Evolutionary conservation across 30 jellyfish, hydroid and myxozoan species (phyloP), one percentile per base, ranked within the genome.

Genomic region (Pelagia noctiluca): DNA sequence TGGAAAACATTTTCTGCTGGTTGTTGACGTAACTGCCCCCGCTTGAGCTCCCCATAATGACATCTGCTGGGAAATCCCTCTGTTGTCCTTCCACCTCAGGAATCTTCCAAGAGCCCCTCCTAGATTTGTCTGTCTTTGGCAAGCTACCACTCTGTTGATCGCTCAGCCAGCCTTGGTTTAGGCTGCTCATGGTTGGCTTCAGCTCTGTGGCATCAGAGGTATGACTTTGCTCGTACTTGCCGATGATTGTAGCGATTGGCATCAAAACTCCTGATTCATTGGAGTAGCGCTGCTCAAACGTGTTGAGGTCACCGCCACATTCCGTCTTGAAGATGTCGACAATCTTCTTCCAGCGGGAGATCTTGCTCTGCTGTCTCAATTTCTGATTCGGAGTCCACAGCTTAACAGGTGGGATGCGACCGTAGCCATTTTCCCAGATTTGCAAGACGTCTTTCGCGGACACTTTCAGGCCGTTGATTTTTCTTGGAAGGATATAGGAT

Each of bases 291-390:
- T 57, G 50, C 49, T 93, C 96, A 61, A 93, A 93, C 60, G 49
- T 70, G 29, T 61, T 61, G 88, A 87, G 82, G 49, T 86, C 90
- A 26, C 96, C 76, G 26, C 48, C 72, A 61, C 98, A 93, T 70
- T 93, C 97, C 33, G 66, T 71, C 24, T 87, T 82, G 85, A 87
- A 87, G 19, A 93, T 93, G 72, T 93, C 98, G 19, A 93, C 95
- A 13, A 93, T 93, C 63, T 93, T 93, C 88, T 87, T 87, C 98
- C 98, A 93, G 35, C 98, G 98, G 1, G 98, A 93, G 24, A 93
- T 93, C 70, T 93, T 93, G 54, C 96, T 78, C 42, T 93, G 98
- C 70, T 93, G 98, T 73, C 84, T 86, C 50, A 93, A 62, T 68
- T 93, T 93, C 81, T 93, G 98, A 5, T 82, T 60, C 24, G 96